A percentile compares a stretch with the other conserved stretches of the same genome.
Conservation (phyloP, 2,888 invertebrate species). For the Dione vanillae region DNA sequence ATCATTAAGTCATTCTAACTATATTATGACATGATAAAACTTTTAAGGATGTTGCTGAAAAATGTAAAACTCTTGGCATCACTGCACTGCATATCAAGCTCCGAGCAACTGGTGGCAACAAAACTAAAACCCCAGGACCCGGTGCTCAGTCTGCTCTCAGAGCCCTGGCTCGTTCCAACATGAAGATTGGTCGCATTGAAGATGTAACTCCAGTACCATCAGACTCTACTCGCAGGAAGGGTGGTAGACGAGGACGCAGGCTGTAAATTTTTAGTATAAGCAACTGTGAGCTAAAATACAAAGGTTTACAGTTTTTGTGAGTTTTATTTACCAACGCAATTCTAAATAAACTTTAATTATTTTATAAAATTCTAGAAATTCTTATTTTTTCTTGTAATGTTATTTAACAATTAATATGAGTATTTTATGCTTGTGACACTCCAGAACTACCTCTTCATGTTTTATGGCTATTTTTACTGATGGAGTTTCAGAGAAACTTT, state of each 20-base stretch:
- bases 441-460: too few species aligned
- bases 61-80: constrained; percentile 98
- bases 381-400: too few species aligned
- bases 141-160: constrained; percentile 99
- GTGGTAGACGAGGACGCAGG: constrained; percentile 99
- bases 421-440: too few species aligned
- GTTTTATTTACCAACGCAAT: constrained; percentile 53
- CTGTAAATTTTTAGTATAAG: constrained; percentile 89
- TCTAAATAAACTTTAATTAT: too few species aligned
- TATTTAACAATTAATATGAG: too few species aligned
- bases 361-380: too few species aligned
- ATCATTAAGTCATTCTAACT: background rate
- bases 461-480: too few species aligned
- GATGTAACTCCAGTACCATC: constrained; percentile 99
- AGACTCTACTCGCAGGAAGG: constrained; percentile 99
- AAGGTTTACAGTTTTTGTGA: constrained; percentile 63
- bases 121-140: constrained; percentile 99
- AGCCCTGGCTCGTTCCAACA: constrained; percentile 98
- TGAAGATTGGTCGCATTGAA: constrained; percentile 99
- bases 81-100: constrained; percentile 99
- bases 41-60: constrained; percentile 97
- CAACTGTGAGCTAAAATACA: constrained; percentile 77
- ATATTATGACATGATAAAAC: background rate
- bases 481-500: too few species aligned
- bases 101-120: constrained; percentile 99